Evolutionary conservation across 2,888 invertebrate genomes (phyloP).

Genomic region (Cephus spinipes): DNA sequence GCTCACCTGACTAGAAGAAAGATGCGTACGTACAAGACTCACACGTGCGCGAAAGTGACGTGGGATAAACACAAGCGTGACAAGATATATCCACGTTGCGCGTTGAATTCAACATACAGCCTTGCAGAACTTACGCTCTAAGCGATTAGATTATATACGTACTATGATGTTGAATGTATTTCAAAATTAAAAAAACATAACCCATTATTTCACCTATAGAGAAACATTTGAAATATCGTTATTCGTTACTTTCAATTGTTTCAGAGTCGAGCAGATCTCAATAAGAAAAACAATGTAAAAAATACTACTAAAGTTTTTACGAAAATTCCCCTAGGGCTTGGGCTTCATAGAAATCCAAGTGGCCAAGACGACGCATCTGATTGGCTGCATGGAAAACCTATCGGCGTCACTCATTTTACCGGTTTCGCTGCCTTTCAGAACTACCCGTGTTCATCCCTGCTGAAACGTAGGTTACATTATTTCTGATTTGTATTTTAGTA

Average conservation of each 20-base stretch:
- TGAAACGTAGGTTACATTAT: neutral
- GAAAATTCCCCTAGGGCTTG: neutral
- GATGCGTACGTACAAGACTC: neutral
- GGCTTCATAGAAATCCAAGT: neutral
- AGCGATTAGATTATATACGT: neutral
- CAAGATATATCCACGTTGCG: neutral
- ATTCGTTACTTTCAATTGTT: neutral
- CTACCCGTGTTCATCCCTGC: neutral
- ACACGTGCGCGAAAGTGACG: neutral
- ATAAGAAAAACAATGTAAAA: too few species aligned
- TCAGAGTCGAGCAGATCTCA: too few species aligned
- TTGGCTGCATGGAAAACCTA: neutral
- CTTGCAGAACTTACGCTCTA: neutral
- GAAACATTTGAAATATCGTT: neutral
- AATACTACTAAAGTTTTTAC: neutral
- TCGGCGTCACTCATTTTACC: neutral
- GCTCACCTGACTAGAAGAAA: conserved; percentile 26
- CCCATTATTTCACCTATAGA: neutral
- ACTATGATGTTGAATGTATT: neutral
- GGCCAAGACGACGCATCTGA: neutral
- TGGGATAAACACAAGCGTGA: neutral
- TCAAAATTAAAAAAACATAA: neutral
- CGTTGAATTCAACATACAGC: neutral
- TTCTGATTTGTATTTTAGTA: neutral
- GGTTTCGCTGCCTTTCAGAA: neutral